Base-by-base conservation (phyloP, 2,797 vertebrate genomes). In the Sebastes cheni region DNA sequence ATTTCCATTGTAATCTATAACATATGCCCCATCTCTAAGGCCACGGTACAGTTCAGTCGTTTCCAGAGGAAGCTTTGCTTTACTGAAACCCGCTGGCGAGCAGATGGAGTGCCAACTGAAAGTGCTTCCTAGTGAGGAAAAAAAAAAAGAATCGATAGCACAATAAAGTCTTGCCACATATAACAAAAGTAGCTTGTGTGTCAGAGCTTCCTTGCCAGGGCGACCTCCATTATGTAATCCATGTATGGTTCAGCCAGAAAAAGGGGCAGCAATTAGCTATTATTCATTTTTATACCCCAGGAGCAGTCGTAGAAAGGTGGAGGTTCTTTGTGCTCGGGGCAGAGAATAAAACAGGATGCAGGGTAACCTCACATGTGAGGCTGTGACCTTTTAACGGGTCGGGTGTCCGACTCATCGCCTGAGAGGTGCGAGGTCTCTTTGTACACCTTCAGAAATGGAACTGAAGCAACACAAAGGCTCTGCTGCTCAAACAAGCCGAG, bases 1-100 rank as follows among this genome's bases (percentile, higher is more conserved):
- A 58, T 81, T 88, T 75, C 52, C n/a, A 67, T 80, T 82, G 73
- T 90, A 89, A 91, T 91, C 61, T 77, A 71, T 83, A 86, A 83
- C 92, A 83, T 84, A 91, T 85, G 82, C 59, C 69, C 42, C 10
- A 36, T 71, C 65, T 68, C 79, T 23, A 13, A 77, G 80, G 77
- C 87, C 72, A 65, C 73, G 58, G 29, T 65, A 22, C 22, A 67
- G 68, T 80, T 82, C 82, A 81, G 56, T 85, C 58, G 9, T 77
- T 82, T 88, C 59, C 74, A 77, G 77, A 86, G 76, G 80, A 90
- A 86, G 79, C 71, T 67, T 73, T 82, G 74, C 82, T 88, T 61
- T 68, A 70, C 79, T 60, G 77, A 90, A 84, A 84, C 77, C 71
- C 67, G 66, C 74, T 54, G 74, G 73, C 69, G 27, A 85, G 67